A percentile compares a stretch with the other conserved stretches of the same genome.
Conservation (phyloP, 2,797 vertebrate species). For the Anguilla obscura region DNA sequence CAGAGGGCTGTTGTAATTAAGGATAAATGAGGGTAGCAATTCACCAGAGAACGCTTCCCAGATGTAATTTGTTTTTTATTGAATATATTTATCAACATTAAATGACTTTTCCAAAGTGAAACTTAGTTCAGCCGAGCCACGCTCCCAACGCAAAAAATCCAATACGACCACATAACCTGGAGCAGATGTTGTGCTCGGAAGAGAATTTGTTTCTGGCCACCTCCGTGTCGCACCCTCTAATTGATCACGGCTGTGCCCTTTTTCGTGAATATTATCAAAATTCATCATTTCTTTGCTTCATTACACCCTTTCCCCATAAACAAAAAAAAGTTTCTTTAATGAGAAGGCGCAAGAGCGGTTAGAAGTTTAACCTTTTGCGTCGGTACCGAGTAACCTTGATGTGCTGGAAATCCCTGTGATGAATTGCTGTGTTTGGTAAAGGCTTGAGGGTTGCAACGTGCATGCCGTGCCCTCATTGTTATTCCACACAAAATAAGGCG, state of each 20-base stretch:
- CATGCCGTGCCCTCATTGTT: neutral
- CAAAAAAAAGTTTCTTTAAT: neutral
- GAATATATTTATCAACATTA: constrained; percentile 64
- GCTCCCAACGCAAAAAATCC: constrained; percentile 47
- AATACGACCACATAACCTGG: constrained; percentile 41
- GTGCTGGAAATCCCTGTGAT: neutral
- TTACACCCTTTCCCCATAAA: constrained; percentile 27
- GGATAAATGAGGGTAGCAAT: constrained; percentile 52
- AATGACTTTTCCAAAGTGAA: constrained; percentile 57
- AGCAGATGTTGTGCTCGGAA: constrained; percentile 50
- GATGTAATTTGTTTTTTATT: constrained; percentile 62
- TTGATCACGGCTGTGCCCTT: constrained; percentile 40
- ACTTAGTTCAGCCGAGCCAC: constrained; percentile 46
- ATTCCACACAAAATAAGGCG: neutral
- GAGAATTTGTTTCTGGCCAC: constrained; percentile 29
- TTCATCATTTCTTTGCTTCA: constrained; percentile 55
- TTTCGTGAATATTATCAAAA: constrained; percentile 55
- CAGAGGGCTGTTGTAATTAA: constrained; percentile 53
- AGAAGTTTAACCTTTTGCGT: constrained; percentile 10
- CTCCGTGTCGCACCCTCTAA: constrained; percentile 33
- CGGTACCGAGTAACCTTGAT: neutral
- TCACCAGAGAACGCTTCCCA: constrained; percentile 48
- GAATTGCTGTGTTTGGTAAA: neutral
- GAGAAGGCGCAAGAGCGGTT: constrained; percentile 1
- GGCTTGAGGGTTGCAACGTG: neutral